Base-by-base conservation (phyloP, 1,140 invertebrate species). In the Zaprionus lachaisei region DNA sequence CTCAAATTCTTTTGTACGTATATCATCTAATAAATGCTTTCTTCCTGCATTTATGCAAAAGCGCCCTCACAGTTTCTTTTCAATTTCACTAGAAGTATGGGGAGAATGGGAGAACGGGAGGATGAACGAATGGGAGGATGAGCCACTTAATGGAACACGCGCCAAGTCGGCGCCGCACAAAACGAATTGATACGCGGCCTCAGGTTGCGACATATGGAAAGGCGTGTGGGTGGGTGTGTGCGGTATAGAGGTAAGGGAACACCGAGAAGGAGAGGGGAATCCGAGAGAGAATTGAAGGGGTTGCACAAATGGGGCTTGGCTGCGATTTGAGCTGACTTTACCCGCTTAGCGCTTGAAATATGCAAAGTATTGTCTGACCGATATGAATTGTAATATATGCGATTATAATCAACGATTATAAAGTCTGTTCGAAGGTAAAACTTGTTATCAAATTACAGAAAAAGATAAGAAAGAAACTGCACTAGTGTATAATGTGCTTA, bases 81-180 rank as follows among this genome's bases (percentile, higher is more conserved):
- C 68, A 67, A 60, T 62, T 34, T 38, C 41, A 61, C 51, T 73
- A 66, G 66, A 41, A 77, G 54, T 70, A 61, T 17, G 5, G 41
- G 5, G 41, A n/a, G 15, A n/a, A 44, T 44, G 6, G 41, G 47
- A 24, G 47, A 24, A 51, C 5, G 47, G 12, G 47, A 14, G 47
- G 47, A 51, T 24, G 17, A 51, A 4, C 20, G 20, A 51, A 11
- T 51, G 47, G n/a, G 47, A 90, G 84, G 84, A 87, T 87, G 84
- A 83, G 75, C 84, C 85, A 87, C 81, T 87, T 87, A 84, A 78
- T 84, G 85, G 71, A 85, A 87, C 84, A 87, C 84, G 84, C 57
- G 81, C 55, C 76, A 79, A 81, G 81, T 81, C 84, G 76, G 68
- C 74, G 66, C 75, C 73, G 73, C 55, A 41, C 47, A 54, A 26